Evolutionary conservation across 2,797 vertebrate species (phyloP), one percentile per base, ranked within the genome.

Genomic region (Eulemur rubriventer): DNA sequence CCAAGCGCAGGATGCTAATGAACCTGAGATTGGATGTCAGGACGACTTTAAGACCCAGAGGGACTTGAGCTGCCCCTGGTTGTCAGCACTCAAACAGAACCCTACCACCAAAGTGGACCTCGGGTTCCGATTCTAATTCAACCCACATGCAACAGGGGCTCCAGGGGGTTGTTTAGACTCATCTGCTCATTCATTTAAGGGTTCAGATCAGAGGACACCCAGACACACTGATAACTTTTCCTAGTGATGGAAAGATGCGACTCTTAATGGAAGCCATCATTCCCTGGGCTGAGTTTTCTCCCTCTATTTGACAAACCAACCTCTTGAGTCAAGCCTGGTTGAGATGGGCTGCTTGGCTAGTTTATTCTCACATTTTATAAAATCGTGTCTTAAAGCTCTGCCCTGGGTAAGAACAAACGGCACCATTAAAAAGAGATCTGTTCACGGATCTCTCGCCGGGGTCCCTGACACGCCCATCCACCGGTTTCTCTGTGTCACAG

Each of bases 381-480:
- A 57, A 52, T 26, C 20, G 12, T 48, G 48, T 33, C 4, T 12
- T 2, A 69, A 81, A 83, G 41, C 35, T 57, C 26, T 48, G n/a
- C 41, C 48, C 48, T 16, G 17, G 38, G 35, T 16, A 35, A 63
- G 55, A 24, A 65, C 17, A 24, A 46, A 22, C 0, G 35, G 38
- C 6, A 30, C 70, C 41, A 28, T 28, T 24, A 26, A 22, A 28
- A 92, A 48, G 65, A 78, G 30, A 75, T 13, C 73, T 50, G 73
- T 20, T 30, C 41, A 18, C 2, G 28, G 70, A 26, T 14, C 73
- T 76, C 41, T 22, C 1, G 2, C 57, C 50, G 48, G 59, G 38
- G 2, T 65, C 63, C n/a, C 88, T 35, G 20, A 0, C 0, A 11
- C 14, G 24, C 18, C 22, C n/a, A 7, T 1, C 16, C 20, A 26